Conservation (phyloP, 2,888 invertebrate genomes). For the Drosophila neoperkinsi region DNA sequence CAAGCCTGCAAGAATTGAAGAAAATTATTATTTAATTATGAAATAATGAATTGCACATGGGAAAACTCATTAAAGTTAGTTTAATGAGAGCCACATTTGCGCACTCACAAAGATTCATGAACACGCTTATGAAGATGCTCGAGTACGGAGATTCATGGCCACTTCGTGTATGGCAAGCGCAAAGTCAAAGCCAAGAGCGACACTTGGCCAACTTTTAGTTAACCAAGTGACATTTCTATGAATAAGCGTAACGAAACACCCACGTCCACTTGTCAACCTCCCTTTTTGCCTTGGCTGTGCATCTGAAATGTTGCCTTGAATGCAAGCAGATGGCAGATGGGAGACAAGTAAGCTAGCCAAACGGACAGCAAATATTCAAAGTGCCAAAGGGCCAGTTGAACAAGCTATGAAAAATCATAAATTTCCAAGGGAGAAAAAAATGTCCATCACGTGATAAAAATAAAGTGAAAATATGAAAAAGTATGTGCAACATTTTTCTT, state of each 20-base stretch:
- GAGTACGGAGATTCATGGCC: conserved; percentile 47
- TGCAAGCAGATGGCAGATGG: conserved; percentile 4
- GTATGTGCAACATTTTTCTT: conserved; percentile 27
- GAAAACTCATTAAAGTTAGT: neutral
- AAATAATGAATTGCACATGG: conserved; percentile 25
- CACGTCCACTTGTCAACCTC: neutral
- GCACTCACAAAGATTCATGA: conserved; percentile 4
- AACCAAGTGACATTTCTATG: conserved; percentile 35
- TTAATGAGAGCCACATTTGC: conserved; percentile 2
- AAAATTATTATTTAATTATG: conserved; percentile 32
- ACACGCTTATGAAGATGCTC: conserved; percentile 20
- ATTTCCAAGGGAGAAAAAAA: conserved; percentile 47
- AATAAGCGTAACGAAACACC: conserved; percentile 23
- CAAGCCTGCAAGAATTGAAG: conserved; percentile 42
- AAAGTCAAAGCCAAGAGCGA: conserved; percentile 53
- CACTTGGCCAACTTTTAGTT: conserved; percentile 45
- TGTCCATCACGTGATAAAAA: conserved; percentile 45
- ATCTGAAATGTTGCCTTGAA: conserved; percentile 39
- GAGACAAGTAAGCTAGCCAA: conserved; percentile 25
- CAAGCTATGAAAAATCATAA: conserved; percentile 59
- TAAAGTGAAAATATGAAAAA: neutral
- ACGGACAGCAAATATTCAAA: conserved; percentile 47
- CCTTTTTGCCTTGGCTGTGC: conserved; percentile 50
- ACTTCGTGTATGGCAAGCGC: conserved; percentile 40
- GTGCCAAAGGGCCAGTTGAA: conserved; percentile 53